A percentile compares a stretch with the other conserved stretches of the same genome.
These are phyloP conservation scores for Puffinus mauretanicus DNA, from an alignment of 2,113 vertebrate species.

Conservation along the genomic window DNA sequence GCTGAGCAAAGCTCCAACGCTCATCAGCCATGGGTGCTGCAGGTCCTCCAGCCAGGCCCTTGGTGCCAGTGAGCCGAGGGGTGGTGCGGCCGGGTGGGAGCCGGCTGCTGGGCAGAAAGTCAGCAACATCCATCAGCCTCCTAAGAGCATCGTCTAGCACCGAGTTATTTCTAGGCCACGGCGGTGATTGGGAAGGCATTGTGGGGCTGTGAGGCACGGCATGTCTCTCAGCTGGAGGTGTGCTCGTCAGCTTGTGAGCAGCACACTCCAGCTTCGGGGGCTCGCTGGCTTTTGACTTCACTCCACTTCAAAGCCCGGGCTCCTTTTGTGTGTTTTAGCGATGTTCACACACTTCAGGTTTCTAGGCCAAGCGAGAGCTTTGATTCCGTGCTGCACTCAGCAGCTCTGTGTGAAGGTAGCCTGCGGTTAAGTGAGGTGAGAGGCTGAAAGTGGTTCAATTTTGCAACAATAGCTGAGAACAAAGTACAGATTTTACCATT, in stretches of 20 bases:
- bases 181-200: not conserved
- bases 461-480: constrained; percentile 35
- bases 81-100: not conserved
- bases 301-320: not conserved
- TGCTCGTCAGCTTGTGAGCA: rapidly evolving
- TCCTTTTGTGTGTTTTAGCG: not conserved
- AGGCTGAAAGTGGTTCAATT: constrained; percentile 37
- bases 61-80: not conserved
- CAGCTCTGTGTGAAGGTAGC: not conserved
- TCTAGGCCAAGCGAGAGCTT: not conserved
- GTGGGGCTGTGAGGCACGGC: not conserved
- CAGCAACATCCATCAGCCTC: not conserved
- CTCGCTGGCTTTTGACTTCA: not conserved
- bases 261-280: not conserved
- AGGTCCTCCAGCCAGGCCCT: not conserved
- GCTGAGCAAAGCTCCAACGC: rapidly evolving
- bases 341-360: not conserved
- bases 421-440: constrained; percentile 14
- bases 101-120: not conserved
- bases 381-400: not conserved
- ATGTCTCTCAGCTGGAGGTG: not conserved
- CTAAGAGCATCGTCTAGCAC: not conserved
- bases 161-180: not conserved
- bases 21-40: not conserved
- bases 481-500: constrained; percentile 24